Base-by-base conservation (phyloP, 2,113 vertebrate species). In the Thymallus thymallus region DNA sequence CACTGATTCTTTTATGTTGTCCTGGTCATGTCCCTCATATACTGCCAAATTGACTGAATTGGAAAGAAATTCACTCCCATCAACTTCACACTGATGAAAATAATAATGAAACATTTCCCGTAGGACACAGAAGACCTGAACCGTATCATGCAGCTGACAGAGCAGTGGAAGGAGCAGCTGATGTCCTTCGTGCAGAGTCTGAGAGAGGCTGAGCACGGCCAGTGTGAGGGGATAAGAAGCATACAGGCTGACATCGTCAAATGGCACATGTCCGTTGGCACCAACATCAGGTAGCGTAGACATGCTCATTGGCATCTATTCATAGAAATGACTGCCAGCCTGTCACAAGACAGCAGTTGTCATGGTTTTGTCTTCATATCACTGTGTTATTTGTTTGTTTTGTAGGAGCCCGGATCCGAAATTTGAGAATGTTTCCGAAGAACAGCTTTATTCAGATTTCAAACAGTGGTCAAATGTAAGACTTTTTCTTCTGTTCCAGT, bases 91-190 rank as follows among this genome's bases (percentile, higher is more conserved):
- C 35, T 12, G 35, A 41, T 51, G 16, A 5, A 51, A 18, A 51
- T 14, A 51, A 51, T 51, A 18, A 51, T 18, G 13, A 51, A 4
- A 51, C 16, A 16, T 62, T 14, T 45, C 51, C n/a, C 75, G 22
- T 71, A 97, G 96, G 95, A 96, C 76, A 83, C 85, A 0, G 83
- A 82, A 75, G 94, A 96, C 62, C 75, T 96, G 76, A 84, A 82
- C n/a, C 16, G 62, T 73, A 76, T 96, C 46, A 75, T 91, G 81
- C 85, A 92, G 69, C 77, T 91, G 41, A 90, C 82, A 0, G 78
- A 90, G 45, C 73, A 72, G 35, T 96, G 95, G 93, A 91, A 80
- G 76, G 80, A 83, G 12, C 80, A 86, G 56, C 4, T 95, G 77
- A 55, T 23, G 12, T 71, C 0, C 3, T 76, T 93, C 78, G 82